phyloP scores from a whole-genome alignment of 2,888 invertebrate species.

The Diarsia brunnea region DNA sequence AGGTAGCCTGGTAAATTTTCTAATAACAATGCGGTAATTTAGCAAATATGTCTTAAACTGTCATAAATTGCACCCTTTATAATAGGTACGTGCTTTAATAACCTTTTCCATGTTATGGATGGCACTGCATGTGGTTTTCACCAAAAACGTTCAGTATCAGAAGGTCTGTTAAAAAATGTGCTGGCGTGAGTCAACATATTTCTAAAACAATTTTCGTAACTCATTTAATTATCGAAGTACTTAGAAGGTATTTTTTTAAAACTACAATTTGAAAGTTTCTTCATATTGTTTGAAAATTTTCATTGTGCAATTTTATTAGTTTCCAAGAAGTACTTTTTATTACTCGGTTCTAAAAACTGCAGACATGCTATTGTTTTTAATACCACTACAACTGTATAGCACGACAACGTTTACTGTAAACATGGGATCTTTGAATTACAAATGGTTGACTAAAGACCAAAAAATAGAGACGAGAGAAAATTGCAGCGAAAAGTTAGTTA shows the following conservation, averaged over 20 bases:
- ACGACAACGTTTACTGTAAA: not conserved
- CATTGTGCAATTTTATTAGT: conserved; percentile 22
- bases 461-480: not conserved
- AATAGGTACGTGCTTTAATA: conserved; percentile 28
- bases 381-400: conserved; percentile 27
- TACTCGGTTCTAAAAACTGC: conserved; percentile 17
- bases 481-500: not conserved
- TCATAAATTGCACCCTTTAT: conserved; percentile 38
- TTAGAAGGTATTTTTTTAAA: conserved; percentile 1
- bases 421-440: not conserved
- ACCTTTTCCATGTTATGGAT: conserved; percentile 13
- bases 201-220: too few relatives aligned
- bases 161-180: not conserved
- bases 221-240: not conserved
- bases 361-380: conserved; percentile 34
- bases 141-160: not conserved
- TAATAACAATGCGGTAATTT: conserved; percentile 55
- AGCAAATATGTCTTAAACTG: conserved; percentile 55
- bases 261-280: conserved; percentile 17
- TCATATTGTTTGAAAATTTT: conserved; percentile 21
- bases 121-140: not conserved
- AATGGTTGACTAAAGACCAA: not conserved
- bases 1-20: conserved; percentile 46
- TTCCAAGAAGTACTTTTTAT: conserved; percentile 36
- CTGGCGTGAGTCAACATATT: not conserved